Percentiles rank a stretch among this genome's conserved stretches.
Evolutionary conservation across 2,888 invertebrate species (phyloP).

Genomic region (Xanthorhoe spadicearia): DNA sequence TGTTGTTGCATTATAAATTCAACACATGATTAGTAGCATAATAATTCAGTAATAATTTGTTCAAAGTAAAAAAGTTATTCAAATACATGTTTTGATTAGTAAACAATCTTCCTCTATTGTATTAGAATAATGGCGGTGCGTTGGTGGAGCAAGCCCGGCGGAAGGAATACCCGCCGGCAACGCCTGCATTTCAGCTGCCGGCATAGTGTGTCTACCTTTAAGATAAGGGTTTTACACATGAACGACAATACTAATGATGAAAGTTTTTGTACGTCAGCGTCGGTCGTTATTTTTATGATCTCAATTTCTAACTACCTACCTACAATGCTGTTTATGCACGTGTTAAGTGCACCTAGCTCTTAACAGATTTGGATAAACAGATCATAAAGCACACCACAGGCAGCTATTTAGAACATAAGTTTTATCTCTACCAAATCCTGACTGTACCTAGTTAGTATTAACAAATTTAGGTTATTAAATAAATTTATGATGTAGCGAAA

Average conservation of each 20-base stretch:
- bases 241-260: not conserved
- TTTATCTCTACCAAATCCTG: slow-evolving; percentile 13
- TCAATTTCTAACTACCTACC: not conserved
- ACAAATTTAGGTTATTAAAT: slow-evolving; percentile 21
- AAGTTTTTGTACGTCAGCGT: not conserved
- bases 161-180: too few relatives aligned
- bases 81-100: too few relatives aligned
- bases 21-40: too few relatives aligned
- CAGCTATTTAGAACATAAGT: slow-evolving; percentile 16
- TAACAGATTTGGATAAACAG: not conserved
- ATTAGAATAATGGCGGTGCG: too few relatives aligned
- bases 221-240: not conserved
- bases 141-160: too few relatives aligned
- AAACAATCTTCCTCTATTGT: too few relatives aligned
- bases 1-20: too few relatives aligned
- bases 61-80: too few relatives aligned
- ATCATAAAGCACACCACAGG: not conserved
- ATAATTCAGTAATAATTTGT: too few relatives aligned
- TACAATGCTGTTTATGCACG: not conserved
- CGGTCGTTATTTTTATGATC: not conserved
- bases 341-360: not conserved
- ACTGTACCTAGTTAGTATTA: slow-evolving; percentile 21
- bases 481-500: slow-evolving; percentile 19
- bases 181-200: too few relatives aligned
- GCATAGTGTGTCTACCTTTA: too few relatives aligned